Conservation (phyloP, 2,888 invertebrate species). For the Tetheella fluctuosa region DNA sequence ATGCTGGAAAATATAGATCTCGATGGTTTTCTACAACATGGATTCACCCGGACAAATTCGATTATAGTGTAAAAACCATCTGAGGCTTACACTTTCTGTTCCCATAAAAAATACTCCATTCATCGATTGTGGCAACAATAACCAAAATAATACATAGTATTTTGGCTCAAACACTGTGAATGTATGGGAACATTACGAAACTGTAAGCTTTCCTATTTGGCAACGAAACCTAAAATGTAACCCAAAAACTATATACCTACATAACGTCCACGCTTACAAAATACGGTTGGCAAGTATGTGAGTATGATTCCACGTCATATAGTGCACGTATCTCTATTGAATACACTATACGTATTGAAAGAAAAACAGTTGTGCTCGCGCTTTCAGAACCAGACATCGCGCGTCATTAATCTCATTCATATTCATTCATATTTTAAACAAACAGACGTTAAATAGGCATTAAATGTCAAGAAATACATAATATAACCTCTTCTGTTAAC, state of each 20-base stretch:
- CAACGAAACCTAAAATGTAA: neutral
- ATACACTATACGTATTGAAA: neutral
- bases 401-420: conserved; percentile 7
- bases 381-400: conserved; percentile 6
- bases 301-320: neutral
- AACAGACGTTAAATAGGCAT: neutral
- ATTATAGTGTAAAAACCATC: too few relatives aligned
- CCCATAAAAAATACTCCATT: too few relatives aligned
- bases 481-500: neutral
- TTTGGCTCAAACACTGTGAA: neutral
- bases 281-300: neutral
- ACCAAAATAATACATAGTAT: neutral
- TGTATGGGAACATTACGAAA: neutral
- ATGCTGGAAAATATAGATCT: too few relatives aligned
- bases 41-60: too few relatives aligned
- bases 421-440: conserved; percentile 1
- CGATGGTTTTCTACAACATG: too few relatives aligned
- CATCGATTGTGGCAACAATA: too few relatives aligned
- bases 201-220: neutral
- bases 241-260: neutral
- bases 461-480: conserved; percentile 1
- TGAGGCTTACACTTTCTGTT: too few relatives aligned
- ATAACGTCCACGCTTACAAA: neutral
- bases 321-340: neutral
- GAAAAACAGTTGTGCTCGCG: neutral